Evolutionary conservation across 2,797 vertebrate species (phyloP), one percentile per base, ranked within the genome.

Genomic region (Sebastes kiyomatsui): DNA sequence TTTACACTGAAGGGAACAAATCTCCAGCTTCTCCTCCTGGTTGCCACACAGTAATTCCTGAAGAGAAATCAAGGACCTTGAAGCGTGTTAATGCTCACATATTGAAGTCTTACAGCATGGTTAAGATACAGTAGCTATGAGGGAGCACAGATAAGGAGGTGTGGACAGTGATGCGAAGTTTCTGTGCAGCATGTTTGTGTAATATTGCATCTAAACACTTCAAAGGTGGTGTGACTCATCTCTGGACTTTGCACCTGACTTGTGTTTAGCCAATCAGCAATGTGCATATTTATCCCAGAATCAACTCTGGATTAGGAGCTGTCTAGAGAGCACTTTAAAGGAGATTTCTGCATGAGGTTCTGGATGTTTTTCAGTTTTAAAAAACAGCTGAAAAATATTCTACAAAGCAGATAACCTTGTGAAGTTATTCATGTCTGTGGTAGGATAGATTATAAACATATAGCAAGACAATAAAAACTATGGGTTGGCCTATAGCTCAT

Each of bases 31-130:
- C 89, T 90, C 89, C 90, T 90, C 83, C 87, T 88, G 94, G 86
- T 91, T 83, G 90, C 90, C 88, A 86, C 87, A 89, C 88, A 93
- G 94, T 94, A 95, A 95, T 95, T 96, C 93, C 87, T 93, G 93
- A 90, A 89, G 93, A 93, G 93, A 94, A 96, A 94, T 92, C 94
- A 91, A 95, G 93, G 85, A 95, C 95, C 95, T 91, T 96, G 95
- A 95, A 96, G 95, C 95, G 94, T 96, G 95, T 94, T 95, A 95
- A 95, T 95, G 92, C 94, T 93, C 92, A 94, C 94, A 95, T 95
- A 95, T 95, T 94, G 94, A 94, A 94, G 94, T 95, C 92, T 94
- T 94, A 94, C 93, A 94, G 92, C 93, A 81, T 83, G 95, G 94
- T 94, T 95, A 94, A 95, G 94, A 95, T 96, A 94, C 92, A 94